A percentile compares a stretch with the other conserved stretches of the same genome.
Conservation (phyloP, 1,140 invertebrate genomes). For the Conus betulinus region DNA sequence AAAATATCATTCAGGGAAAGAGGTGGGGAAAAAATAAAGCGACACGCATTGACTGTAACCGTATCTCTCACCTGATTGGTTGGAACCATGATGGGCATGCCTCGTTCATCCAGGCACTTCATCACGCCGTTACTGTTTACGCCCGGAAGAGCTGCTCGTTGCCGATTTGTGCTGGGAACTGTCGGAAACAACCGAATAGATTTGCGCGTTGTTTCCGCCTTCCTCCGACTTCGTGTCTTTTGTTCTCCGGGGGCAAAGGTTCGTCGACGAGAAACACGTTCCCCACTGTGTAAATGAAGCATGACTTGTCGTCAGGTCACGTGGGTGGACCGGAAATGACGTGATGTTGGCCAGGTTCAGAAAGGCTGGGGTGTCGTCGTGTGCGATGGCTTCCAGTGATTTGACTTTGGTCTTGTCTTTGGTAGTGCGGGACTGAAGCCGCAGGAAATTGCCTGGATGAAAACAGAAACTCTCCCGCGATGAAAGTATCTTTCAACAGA, state of each 20-base stretch:
- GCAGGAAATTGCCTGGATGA: conserved; percentile 48
- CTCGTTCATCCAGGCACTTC: conserved; percentile 51
- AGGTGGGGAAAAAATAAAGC: too few species aligned
- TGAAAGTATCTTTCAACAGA: too few species aligned
- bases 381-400: conserved; percentile 41
- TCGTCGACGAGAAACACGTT: conserved; percentile 54
- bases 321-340: conserved; percentile 38
- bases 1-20: too few species aligned
- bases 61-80: conserved; percentile 37
- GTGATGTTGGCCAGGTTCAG: conserved; percentile 50
- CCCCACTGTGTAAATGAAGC: conserved; percentile 47
- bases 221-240: neutral
- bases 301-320: conserved; percentile 39
- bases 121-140: conserved; percentile 23
- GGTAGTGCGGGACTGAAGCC: conserved; percentile 46
- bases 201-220: neutral
- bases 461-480: neutral
- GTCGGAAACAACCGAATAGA: neutral
- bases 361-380: conserved; percentile 44
- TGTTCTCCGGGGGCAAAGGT: neutral
- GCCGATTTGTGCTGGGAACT: neutral
- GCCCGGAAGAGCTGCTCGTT: neutral
- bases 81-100: conserved; percentile 36
- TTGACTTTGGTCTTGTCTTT: conserved; percentile 44
- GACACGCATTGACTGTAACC: too few species aligned